Percentiles rank a stretch among this genome's conserved stretches.
These are phyloP conservation scores for Xerus inauris DNA, from an alignment of 2,113 vertebrate genomes.

Conservation along the genomic window DNA sequence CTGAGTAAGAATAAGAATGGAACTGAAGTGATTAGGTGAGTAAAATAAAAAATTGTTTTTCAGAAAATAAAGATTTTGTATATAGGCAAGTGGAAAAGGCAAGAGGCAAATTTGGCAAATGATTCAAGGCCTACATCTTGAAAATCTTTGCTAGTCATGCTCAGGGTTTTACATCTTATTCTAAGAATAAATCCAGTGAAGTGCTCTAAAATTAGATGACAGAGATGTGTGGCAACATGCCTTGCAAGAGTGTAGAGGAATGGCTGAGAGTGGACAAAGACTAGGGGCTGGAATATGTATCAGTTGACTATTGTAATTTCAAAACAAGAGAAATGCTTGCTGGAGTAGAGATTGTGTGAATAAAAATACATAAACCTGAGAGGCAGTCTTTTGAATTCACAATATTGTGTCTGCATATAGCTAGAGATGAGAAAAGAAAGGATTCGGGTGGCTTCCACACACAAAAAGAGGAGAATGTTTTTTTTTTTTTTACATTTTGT, in stretches of 20 bases:
- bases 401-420: background rate
- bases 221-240: background rate
- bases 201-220: background rate
- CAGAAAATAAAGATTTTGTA: too few relatives aligned
- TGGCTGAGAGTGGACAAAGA: background rate
- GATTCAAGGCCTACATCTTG: background rate
- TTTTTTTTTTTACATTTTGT: background rate
- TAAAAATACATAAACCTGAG: background rate
- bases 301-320: background rate
- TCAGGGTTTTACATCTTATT: background rate
- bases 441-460: background rate
- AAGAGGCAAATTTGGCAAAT: background rate
- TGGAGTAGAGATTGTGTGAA: background rate
- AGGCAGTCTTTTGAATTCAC: background rate
- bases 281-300: background rate
- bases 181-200: background rate
- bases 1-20: too few relatives aligned
- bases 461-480: background rate
- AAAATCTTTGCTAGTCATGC: background rate
- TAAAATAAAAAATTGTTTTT: too few relatives aligned
- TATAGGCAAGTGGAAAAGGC: too few relatives aligned
- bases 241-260: background rate
- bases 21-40: too few relatives aligned
- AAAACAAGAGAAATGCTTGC: background rate
- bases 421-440: background rate